These are phyloP conservation scores for Drosophila sp. DNA, from an alignment of 1,140 invertebrate species.

Conservation along the genomic window DNA sequence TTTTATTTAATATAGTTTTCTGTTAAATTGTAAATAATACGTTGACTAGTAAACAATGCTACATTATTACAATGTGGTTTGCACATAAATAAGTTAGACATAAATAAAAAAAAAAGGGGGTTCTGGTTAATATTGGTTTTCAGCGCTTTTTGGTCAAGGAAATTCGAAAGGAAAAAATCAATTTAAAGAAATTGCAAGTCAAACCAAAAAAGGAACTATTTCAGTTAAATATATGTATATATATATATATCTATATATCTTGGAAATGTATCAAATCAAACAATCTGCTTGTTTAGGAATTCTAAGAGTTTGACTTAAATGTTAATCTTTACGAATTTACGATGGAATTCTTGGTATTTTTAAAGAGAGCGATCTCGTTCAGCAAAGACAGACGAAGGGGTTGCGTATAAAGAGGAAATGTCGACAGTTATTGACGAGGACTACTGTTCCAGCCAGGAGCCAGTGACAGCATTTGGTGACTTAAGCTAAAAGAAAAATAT, in stretches of 20 bases:
- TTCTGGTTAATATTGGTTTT: slow-evolving; percentile 43
- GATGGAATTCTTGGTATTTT: slow-evolving; percentile 33
- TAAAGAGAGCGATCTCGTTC: slow-evolving; percentile 73
- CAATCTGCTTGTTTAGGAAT: slow-evolving; percentile 59
- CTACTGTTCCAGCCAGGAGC: slow-evolving; percentile 82
- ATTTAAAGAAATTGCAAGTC: background rate
- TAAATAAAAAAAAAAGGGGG: slow-evolving; percentile 25
- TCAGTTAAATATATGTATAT: slow-evolving; percentile 28
- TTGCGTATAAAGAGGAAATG: slow-evolving; percentile 28
- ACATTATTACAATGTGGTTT: slow-evolving; percentile 28
- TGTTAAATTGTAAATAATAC: slow-evolving; percentile 77
- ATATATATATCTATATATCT: slow-evolving; percentile 26
- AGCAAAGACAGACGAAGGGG: slow-evolving; percentile 53
- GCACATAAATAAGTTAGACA: slow-evolving; percentile 26
- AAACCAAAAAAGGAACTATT: slow-evolving; percentile 39
- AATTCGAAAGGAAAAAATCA: slow-evolving; percentile 17
- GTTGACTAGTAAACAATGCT: slow-evolving; percentile 73
- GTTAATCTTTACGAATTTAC: slow-evolving; percentile 48
- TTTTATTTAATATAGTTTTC: slow-evolving; percentile 67
- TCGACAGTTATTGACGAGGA: slow-evolving; percentile 9
- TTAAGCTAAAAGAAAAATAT: slow-evolving; percentile 61
- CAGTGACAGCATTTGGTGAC: slow-evolving; percentile 74
- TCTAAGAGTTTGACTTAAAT: slow-evolving; percentile 46
- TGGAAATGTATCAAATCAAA: slow-evolving; percentile 33
- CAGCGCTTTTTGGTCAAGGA: slow-evolving; percentile 24